These are phyloP conservation scores for Euborellia annulipes DNA, from an alignment of 1,140 invertebrate species.

Conservation along the genomic window DNA sequence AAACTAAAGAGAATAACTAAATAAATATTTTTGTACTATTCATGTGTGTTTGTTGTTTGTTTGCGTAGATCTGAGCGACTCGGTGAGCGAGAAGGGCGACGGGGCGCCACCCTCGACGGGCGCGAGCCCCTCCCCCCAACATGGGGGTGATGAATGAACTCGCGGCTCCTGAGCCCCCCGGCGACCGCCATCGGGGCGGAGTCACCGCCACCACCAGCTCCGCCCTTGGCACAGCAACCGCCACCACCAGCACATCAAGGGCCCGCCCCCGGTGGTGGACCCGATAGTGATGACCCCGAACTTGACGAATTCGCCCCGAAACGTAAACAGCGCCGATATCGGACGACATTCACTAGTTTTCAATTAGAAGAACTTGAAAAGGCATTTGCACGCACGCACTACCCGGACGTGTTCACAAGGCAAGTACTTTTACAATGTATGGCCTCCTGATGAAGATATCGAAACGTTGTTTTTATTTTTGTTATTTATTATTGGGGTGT, in stretches of 20 bases:
- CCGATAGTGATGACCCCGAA: constrained; percentile 57
- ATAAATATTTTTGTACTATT: too few species aligned
- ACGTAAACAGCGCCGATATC: constrained; percentile 77
- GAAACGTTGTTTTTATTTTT: too few species aligned
- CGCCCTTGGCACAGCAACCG: neutral
- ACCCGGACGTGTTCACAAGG: constrained; percentile 96
- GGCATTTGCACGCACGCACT: constrained; percentile 91
- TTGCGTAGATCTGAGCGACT: too few species aligned
- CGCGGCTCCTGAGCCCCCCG: constrained; percentile 3
- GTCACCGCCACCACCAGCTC: neutral
- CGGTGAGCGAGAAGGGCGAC: too few species aligned
- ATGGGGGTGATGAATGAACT: constrained; percentile 1
- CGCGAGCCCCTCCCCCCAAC: neutral
- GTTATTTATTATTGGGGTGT: too few species aligned
- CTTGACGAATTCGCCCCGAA: constrained; percentile 68
- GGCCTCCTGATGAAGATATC: too few species aligned
- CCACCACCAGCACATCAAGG: neutral
- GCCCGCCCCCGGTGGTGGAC: constrained; percentile 24
- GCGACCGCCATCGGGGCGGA: constrained; percentile 3
- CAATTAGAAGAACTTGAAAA: constrained; percentile 95
- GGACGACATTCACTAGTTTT: constrained; percentile 89
- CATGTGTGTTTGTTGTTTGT: too few species aligned
- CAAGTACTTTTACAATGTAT: too few species aligned
- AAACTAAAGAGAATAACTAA: too few species aligned
- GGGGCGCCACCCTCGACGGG: neutral